These are phyloP conservation scores for Oscheius onirici DNA, from an alignment of 2,888 invertebrate species.

Conservation along the genomic window DNA sequence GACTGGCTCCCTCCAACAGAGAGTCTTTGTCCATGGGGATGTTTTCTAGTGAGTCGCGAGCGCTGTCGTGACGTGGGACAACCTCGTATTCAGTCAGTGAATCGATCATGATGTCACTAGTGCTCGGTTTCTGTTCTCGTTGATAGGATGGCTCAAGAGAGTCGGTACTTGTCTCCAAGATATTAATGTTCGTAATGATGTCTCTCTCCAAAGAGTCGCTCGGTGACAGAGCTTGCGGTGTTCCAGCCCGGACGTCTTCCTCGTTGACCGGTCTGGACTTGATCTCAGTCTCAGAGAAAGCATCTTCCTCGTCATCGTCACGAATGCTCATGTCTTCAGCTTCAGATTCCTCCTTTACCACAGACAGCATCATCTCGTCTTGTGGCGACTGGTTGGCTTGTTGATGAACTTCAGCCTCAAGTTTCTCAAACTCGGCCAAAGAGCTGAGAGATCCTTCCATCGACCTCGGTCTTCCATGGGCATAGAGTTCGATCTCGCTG, in stretches of 20 bases:
- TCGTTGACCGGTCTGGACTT: conserved; percentile 47
- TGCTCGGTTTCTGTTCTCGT: conserved; percentile 35
- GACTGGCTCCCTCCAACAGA: conserved; percentile 66
- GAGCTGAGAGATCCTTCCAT: conserved; percentile 66
- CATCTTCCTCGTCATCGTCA: conserved; percentile 68
- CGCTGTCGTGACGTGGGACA: conserved; percentile 41
- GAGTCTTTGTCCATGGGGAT: conserved; percentile 58
- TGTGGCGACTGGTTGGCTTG: conserved; percentile 44
- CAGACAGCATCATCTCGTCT: conserved; percentile 67
- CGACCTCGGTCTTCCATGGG: conserved; percentile 40
- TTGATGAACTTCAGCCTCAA: conserved; percentile 62
- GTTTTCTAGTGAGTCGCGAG: conserved; percentile 53
- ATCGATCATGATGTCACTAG: conserved; percentile 35
- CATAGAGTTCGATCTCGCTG: conserved; percentile 62
- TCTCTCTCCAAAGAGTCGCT: conserved; percentile 47
- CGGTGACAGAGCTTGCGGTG: conserved; percentile 47
- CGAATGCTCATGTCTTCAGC: conserved; percentile 70
- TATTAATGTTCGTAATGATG: conserved; percentile 27
- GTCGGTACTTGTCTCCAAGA: conserved; percentile 56
- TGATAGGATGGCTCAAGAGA: conserved; percentile 54
- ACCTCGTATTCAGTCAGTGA: conserved; percentile 47
- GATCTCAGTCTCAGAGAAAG: conserved; percentile 37
- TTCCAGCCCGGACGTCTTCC: conserved; percentile 41
- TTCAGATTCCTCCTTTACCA: conserved; percentile 70
- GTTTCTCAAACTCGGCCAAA: conserved; percentile 67